Conservation (phyloP, 2,797 vertebrate genomes). For the Sebastes variabilis region DNA sequence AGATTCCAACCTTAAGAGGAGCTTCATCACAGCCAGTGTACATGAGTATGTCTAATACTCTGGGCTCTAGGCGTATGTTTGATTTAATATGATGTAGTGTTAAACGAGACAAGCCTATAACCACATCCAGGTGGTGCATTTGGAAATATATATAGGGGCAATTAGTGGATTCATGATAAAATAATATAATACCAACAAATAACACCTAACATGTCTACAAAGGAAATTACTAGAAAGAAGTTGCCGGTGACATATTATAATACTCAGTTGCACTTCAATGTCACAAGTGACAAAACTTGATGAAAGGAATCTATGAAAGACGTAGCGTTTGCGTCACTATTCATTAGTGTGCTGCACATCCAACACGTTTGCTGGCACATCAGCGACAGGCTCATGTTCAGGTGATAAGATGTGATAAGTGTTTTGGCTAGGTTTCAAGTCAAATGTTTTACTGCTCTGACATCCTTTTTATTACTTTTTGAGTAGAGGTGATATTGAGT, state of each 20-base stretch:
- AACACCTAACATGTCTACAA: neutral
- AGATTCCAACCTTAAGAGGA: neutral
- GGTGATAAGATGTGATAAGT: slow-evolving; percentile 1
- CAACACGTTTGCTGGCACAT: neutral
- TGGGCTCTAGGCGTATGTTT: neutral
- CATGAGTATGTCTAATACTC: neutral
- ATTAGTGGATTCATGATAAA: neutral
- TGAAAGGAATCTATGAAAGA: neutral
- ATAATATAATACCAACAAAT: neutral
- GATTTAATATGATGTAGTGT: neutral
- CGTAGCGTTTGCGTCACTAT: neutral
- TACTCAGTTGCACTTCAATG: neutral
- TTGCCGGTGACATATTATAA: neutral
- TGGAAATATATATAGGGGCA: neutral
- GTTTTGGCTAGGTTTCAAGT: neutral
- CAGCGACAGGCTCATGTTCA: neutral
- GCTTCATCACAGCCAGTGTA: neutral
- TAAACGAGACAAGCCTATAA: neutral
- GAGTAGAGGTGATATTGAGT: slow-evolving; percentile 36
- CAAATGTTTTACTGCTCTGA: slow-evolving; percentile 3
- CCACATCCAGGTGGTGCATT: neutral
- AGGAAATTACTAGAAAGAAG: neutral
- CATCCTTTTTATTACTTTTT: slow-evolving; percentile 17
- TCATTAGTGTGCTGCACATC: neutral
- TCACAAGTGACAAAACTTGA: neutral